These are phyloP conservation scores for Brotula barbata DNA, from an alignment of 2,797 vertebrate genomes.

Conservation along the genomic window DNA sequence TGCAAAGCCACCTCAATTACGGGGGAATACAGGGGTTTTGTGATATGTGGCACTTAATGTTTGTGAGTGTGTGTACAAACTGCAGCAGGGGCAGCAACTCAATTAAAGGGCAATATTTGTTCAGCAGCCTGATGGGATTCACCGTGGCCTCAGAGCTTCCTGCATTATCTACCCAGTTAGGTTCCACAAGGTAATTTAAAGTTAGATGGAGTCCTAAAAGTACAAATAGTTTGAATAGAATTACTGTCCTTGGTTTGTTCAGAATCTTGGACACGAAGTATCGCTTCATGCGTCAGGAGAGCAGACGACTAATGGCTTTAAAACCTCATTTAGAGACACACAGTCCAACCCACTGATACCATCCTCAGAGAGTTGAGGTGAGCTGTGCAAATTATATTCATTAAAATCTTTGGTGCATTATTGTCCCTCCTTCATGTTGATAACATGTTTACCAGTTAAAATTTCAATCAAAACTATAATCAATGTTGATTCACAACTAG, in stretches of 20 bases:
- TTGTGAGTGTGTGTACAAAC: background rate
- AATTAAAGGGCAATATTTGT: background rate
- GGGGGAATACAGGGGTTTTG: background rate
- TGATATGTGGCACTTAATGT: background rate
- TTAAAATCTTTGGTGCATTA: too few species aligned
- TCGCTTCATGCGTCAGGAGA: too few species aligned
- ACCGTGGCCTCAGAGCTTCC: background rate
- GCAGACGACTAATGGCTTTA: too few species aligned
- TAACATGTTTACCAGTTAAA: too few species aligned
- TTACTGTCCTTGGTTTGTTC: background rate
- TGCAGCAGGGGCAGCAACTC: background rate
- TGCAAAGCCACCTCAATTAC: background rate
- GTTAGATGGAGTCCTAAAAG: background rate
- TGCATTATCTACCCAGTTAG: background rate
- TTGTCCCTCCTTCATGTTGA: too few species aligned
- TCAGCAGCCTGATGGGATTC: background rate
- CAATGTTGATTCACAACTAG: too few species aligned
- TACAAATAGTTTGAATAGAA: background rate
- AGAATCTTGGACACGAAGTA: background rate
- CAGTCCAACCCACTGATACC: too few species aligned
- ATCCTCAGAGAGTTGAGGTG: too few species aligned
- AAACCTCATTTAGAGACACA: too few species aligned
- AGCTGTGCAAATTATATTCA: too few species aligned
- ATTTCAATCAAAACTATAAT: too few species aligned
- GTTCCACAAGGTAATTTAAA: background rate